Evolutionary conservation across 1,140 invertebrate species (phyloP), one percentile per base, ranked within the genome.

Genomic region (Ceratoteleas bidentatus): DNA sequence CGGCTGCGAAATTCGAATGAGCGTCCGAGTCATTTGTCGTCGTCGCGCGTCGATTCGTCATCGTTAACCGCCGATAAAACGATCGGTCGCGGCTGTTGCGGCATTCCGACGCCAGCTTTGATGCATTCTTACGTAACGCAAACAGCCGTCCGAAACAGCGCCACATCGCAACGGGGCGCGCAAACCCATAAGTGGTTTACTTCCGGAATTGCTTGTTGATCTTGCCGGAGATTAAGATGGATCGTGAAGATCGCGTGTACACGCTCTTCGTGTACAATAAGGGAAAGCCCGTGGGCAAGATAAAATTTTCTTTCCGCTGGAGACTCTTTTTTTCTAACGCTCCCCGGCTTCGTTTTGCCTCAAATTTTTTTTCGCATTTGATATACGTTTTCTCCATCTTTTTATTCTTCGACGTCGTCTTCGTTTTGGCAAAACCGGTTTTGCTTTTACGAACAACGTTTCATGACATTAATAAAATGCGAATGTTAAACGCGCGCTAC

Each of bases 121-220:
- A 47, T 52, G 52, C 36, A 66, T 72, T 62, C 60, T 78, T 70
- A 56, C 47, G 56, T 57, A 78, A 62, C 16, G 60, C 47, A 65
- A 78, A 52, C 66, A 53, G 33, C 15, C 36, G 57, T 7, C n/a
- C 66, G 64, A 70, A 79, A 72, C 76, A 79, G 72, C 58, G 43
- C 36, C 34, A 36, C 33, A 16, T 64, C 70, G 24, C 9, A n/a
- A n/a, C 64, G 45, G 58, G 36, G 69, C 69, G 50, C 43, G 64
- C 64, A 74, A 80, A 69, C 52, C 70, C 77, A 80, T 80, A 80
- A 80, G 70, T 80, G 77, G 62, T 80, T 80, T 80, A 74, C 77
- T 80, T 74, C 77, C 69, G 70, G 70, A 74, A 74, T 80, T 80
- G 77, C 76, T 80, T 80, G 77, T 80, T 69, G 69, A 74, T 80